Conservation (phyloP, 2,797 vertebrate species). For the Amphiprion clarkii region DNA sequence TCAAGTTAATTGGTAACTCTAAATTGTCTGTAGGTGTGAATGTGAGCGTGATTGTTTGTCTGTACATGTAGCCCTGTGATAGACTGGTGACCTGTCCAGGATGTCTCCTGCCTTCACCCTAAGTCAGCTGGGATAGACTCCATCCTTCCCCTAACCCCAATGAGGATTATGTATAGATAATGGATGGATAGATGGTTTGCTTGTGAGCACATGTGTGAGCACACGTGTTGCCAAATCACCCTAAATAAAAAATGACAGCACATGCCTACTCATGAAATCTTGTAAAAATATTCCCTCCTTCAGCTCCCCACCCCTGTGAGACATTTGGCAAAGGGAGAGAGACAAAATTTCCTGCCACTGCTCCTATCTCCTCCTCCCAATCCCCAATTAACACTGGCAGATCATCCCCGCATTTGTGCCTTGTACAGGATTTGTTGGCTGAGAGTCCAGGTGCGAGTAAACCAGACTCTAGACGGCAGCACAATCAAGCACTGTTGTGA, state of each 20-base stretch:
- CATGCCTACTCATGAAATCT: conserved; percentile 29
- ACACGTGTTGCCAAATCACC: conserved; percentile 26
- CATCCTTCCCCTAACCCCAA: too few species aligned
- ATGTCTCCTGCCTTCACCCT: too few species aligned
- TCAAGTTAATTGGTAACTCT: too few species aligned
- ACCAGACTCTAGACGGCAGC: conserved; percentile 62
- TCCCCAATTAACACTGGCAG: conserved; percentile 58
- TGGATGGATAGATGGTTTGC: conserved; percentile 1
- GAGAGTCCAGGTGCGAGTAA: conserved; percentile 63
- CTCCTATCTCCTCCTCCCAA: conserved; percentile 52
- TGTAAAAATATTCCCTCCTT: conserved; percentile 22
- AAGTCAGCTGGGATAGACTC: too few species aligned
- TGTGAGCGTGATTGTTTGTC: too few species aligned
- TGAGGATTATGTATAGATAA: too few species aligned
- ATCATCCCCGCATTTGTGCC: conserved; percentile 41
- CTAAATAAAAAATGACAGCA: conserved; percentile 34
- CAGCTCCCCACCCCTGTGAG: conserved; percentile 30
- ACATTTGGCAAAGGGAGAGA: conserved; percentile 43
- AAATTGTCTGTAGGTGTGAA: too few species aligned
- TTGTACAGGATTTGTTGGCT: conserved; percentile 58
- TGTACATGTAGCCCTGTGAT: too few species aligned
- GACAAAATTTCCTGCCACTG: conserved; percentile 30
- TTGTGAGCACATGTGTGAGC: conserved; percentile 34
- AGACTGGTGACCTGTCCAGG: too few species aligned
- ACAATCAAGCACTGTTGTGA: conserved; percentile 71